A percentile compares a stretch with the other conserved stretches of the same genome.
phyloP scores from a whole-genome alignment of 2,888 invertebrate species.

The Sminthurides aquaticus region DNA sequence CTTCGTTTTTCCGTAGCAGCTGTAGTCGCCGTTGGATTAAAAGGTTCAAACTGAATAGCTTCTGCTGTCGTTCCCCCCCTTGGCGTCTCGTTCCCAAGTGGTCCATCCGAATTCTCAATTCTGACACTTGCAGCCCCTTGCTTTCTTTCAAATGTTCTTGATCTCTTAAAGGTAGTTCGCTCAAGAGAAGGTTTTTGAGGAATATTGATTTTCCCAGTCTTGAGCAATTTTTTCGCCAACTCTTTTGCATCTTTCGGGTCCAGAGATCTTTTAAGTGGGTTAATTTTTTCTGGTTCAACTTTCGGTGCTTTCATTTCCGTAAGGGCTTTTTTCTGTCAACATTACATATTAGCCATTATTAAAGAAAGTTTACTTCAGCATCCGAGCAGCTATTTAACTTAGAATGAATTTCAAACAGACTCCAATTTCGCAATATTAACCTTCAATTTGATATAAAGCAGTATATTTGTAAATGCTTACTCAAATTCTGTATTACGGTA shows the following conservation, averaged over 20 bases:
- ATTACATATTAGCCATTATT: background rate
- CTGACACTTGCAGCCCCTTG: conserved; percentile 55
- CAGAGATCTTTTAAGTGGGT: conserved; percentile 71
- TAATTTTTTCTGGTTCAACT: conserved; percentile 72
- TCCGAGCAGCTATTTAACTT: background rate
- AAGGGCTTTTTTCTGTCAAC: conserved; percentile 66
- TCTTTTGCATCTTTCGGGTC: conserved; percentile 89
- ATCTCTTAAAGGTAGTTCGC: conserved; percentile 81
- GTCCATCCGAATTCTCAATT: conserved; percentile 13
- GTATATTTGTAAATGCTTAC: background rate
- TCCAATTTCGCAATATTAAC: background rate
- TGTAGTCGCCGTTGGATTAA: conserved; percentile 24
- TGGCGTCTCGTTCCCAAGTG: conserved; percentile 8
- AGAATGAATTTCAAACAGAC: background rate
- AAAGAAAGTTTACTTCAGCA: too few relatives aligned
- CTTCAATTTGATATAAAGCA: background rate
- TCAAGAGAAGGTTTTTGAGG: conserved; percentile 79
- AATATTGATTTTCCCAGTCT: conserved; percentile 82
- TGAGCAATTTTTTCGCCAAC: conserved; percentile 87
- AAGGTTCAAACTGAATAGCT: conserved; percentile 32
- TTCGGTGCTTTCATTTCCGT: conserved; percentile 76
- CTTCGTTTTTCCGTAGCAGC: background rate
- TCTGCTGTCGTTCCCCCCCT: conserved; percentile 11
- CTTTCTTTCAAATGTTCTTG: conserved; percentile 74
- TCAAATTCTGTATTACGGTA: too few relatives aligned